These are phyloP conservation scores for Orthonychiurus folsomi DNA, from an alignment of 2,888 invertebrate genomes.

Conservation along the genomic window DNA sequence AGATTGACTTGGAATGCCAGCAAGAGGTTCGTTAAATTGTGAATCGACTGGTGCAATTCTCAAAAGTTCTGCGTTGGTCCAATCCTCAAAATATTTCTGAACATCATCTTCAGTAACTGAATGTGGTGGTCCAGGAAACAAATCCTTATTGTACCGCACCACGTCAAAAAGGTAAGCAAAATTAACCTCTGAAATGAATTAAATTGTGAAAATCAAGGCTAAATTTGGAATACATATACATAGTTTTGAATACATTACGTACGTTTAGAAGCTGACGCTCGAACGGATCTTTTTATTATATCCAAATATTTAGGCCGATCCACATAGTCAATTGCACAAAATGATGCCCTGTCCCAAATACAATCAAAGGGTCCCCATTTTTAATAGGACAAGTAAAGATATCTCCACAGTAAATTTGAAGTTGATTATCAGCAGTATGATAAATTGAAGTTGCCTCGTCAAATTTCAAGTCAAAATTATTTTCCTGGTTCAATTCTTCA, in stretches of 20 bases:
- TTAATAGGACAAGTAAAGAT: slow-evolving; percentile 25
- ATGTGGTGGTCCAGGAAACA: slow-evolving; percentile 32
- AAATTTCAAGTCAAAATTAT: slow-evolving; percentile 16
- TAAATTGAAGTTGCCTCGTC: slow-evolving; percentile 16
- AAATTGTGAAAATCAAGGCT: not conserved
- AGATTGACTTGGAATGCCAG: too few relatives aligned
- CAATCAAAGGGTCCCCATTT: slow-evolving; percentile 28
- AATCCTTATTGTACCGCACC: slow-evolving; percentile 25
- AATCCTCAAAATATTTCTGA: slow-evolving; percentile 22
- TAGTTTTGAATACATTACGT: too few relatives aligned
- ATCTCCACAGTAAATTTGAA: slow-evolving; percentile 30
- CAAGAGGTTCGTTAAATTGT: too few relatives aligned
- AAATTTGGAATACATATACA: not conserved
- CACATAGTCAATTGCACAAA: slow-evolving; percentile 29
- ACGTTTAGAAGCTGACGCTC: slow-evolving; percentile 4
- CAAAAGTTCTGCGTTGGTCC: slow-evolving; percentile 21
- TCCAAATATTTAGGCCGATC: slow-evolving; percentile 21
- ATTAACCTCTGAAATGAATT: slow-evolving; percentile 18
- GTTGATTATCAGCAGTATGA: slow-evolving; percentile 15
- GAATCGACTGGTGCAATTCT: too few relatives aligned
- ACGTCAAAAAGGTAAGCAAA: slow-evolving; percentile 31
- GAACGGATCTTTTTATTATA: slow-evolving; percentile 25
- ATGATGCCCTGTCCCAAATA: slow-evolving; percentile 32
- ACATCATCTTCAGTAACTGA: slow-evolving; percentile 26
- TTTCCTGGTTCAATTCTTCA: slow-evolving; percentile 20